Conservation (phyloP, 2,797 vertebrate species). For the Gymnothorax javanicus region DNA sequence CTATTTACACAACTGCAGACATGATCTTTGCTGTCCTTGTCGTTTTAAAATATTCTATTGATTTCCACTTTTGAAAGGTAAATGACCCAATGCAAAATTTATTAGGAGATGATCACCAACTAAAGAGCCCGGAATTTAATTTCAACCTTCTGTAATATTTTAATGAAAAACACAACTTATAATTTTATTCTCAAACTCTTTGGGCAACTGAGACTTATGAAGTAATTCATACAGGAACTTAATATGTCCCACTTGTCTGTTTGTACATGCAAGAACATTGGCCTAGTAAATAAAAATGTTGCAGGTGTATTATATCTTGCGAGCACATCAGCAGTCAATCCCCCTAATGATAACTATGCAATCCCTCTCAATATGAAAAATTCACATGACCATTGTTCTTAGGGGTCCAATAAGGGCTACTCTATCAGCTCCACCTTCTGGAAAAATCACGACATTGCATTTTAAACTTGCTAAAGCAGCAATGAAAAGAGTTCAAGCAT, state of each 20-base stretch:
- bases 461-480: not conserved
- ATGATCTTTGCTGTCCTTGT: not conserved
- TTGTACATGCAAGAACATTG: too few relatives aligned
- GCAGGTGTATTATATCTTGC: not conserved
- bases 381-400: slow-evolving; percentile 70
- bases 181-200: not conserved
- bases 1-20: not conserved
- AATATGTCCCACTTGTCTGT: not conserved
- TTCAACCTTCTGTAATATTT: not conserved
- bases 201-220: not conserved
- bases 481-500: not conserved
- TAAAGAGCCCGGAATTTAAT: not conserved
- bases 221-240: not conserved
- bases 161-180: not conserved
- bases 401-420: slow-evolving; percentile 40
- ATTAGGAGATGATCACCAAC: not conserved
- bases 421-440: slow-evolving; percentile 74
- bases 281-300: not conserved
- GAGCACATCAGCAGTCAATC: slow-evolving; percentile 41
- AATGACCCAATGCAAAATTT: not conserved
- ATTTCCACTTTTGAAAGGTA: not conserved
- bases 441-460: slow-evolving; percentile 35
- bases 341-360: slow-evolving; percentile 35
- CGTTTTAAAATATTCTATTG: not conserved
- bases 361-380: slow-evolving; percentile 44